Evolutionary conservation across 2,797 vertebrate species (phyloP), one percentile per base, ranked within the genome.

Genomic region (Scleropages formosus): DNA sequence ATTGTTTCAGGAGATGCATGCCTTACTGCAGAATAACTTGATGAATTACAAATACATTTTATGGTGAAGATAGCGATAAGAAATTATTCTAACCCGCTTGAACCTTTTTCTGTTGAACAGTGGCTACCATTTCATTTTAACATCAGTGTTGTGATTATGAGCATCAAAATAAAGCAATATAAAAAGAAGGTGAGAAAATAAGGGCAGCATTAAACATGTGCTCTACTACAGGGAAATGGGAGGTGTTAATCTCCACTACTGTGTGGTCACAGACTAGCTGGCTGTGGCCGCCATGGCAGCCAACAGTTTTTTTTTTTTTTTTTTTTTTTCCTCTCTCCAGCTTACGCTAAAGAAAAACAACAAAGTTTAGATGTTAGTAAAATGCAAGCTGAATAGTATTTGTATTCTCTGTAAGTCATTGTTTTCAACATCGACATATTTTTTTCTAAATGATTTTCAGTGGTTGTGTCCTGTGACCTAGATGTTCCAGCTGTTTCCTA

Each of bases 221-320:
- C 84, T 84, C 80, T 88, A 89, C 88, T 90, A 80, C 64, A 87
- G 80, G 59, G 67, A 72, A 72, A 71, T 20, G 44, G 78, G 84
- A 89, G 84, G 86, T 90, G 89, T 87, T 78, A 77, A 81, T 83
- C 84, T 90, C 88, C 78, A 86, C 88, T 89, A 82, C 86, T 91
- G 92, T 93, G 92, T 91, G 91, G 91, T 83, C 88, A 88, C 85
- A 91, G 88, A 90, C 89, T 86, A 85, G 88, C 87, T 89, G 89
- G 89, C 88, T 82, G 83, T 74, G 80, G 84, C 80, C 82, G 66
- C 82, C 83, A 75, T 75, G 82, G 78, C 78, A 84, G 77, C 26
- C 61, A 79, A 68, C n/a, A n/a, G n/a, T n/a, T n/a, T n/a, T n/a
- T n/a, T 80, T 12, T 13, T 39, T 39, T 39, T 39, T 39, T n/a